phyloP scores from a whole-genome alignment of 2,888 invertebrate genomes.

The Epistrophe eligans region DNA sequence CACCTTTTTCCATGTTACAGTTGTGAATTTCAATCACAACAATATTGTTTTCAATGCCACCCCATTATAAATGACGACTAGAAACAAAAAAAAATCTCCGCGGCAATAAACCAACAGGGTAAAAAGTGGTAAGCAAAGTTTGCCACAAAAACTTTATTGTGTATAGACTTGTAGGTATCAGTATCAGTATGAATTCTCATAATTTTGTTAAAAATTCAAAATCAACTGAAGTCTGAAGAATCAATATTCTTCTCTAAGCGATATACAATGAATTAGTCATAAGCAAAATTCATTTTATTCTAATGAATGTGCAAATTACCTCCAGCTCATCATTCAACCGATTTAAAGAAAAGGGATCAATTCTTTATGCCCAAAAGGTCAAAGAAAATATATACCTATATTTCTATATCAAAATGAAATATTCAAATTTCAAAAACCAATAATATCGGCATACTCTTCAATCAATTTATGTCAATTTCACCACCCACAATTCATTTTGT shows the following conservation, averaged over 20 bases:
- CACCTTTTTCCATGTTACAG: too few relatives aligned
- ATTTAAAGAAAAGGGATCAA: not conserved
- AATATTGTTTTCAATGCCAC: too few relatives aligned
- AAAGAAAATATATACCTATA: slow-evolving; percentile 3
- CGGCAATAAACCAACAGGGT: too few relatives aligned
- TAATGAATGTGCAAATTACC: slow-evolving; percentile 29
- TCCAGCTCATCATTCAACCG: not conserved
- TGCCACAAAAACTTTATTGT: too few relatives aligned
- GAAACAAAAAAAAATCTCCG: too few relatives aligned
- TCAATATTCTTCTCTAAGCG: not conserved
- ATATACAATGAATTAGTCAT: slow-evolving; percentile 12
- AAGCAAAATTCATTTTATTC: slow-evolving; percentile 12
- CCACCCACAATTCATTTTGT: slow-evolving; percentile 31
- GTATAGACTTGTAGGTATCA: too few relatives aligned
- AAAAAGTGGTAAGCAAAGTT: too few relatives aligned
- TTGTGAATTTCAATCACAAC: too few relatives aligned
- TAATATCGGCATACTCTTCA: slow-evolving; percentile 16
- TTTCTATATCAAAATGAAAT: slow-evolving; percentile 48
- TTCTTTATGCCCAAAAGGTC: not conserved
- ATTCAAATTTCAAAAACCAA: slow-evolving; percentile 63
- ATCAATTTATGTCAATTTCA: slow-evolving; percentile 4
- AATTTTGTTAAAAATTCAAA: not conserved
- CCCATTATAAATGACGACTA: too few relatives aligned
- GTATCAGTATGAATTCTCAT: too few relatives aligned
- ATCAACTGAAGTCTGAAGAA: not conserved